Base-by-base conservation (phyloP, 1,140 invertebrate genomes). In the Lutraria rhynchaena region DNA sequence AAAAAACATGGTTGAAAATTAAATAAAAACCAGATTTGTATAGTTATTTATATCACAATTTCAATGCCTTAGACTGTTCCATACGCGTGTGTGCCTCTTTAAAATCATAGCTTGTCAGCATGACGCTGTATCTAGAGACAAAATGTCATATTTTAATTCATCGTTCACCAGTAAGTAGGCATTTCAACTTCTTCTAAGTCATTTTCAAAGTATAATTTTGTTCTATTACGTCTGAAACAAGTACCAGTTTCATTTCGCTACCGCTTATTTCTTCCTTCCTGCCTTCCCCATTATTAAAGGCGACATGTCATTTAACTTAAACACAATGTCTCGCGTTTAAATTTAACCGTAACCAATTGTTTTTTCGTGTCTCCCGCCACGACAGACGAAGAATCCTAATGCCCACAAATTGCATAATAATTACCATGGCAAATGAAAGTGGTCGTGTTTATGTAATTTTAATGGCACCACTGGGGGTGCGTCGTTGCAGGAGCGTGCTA, bases 331-430 rank as follows among this genome's bases (percentile, higher is more conserved):
- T 70, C 31, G 4, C n/a, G 29, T 70, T 70, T 70, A 70, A 70
- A 70, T 70, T 70, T 70, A 70, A 70, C 46, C 46, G 33, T 70
- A 53, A 31, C 67, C 41, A 70, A 53, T 70, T 53, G 67, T 46
- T 27, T 55, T 51, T 69, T 33, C 46, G n/a, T 65, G 61, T 65
- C 61, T 65, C 31, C 22, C 27, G 61, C 61, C 37, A 27, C 61
- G 61, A 44, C 61, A 65, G 41, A 65, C 17, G 61, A 44, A 55
- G 11, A 35, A 37, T 44, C 60, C 55, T 58, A 60, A 57, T 60
- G 53, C 71, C 33, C 71, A 58, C 71, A 74, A 74, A 74, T 74
- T 74, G 55, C 71, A 74, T 74, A 74, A 74, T 74, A 74, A 74
- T 74, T 74, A 74, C 71, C 7, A 22, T 60, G 53, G 51, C 46